phyloP scores from a whole-genome alignment of 2,797 vertebrate genomes.

The Protosalanx chinensis region DNA sequence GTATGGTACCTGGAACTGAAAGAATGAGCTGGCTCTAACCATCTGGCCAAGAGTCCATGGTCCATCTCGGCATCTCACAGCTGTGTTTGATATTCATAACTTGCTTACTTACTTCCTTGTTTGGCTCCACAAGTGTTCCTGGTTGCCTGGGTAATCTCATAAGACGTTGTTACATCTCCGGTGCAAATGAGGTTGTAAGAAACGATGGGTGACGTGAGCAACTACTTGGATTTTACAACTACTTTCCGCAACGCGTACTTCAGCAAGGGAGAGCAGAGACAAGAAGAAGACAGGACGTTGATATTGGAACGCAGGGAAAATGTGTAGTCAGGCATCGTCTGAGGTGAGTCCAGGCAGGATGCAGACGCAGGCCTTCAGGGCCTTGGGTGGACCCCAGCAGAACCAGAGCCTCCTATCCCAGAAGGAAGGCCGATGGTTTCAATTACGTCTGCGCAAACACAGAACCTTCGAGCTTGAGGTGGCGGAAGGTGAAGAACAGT shows the following conservation, averaged over 20 bases:
- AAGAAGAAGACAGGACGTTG: neutral
- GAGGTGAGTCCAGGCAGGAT: neutral
- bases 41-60: neutral
- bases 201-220: constrained; percentile 4
- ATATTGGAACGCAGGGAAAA: neutral
- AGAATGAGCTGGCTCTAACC: neutral
- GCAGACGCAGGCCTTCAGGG: neutral
- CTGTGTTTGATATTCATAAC: neutral
- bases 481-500: neutral
- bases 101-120: constrained; percentile 5
- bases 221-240: neutral
- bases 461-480: too few species aligned
- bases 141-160: constrained; percentile 6
- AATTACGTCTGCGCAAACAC: neutral
- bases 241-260: neutral
- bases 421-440: neutral
- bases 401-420: neutral
- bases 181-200: constrained; percentile 10
- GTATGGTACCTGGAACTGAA: too few species aligned
- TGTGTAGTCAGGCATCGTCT: neutral
- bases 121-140: neutral
- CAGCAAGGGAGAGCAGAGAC: neutral
- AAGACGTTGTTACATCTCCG: neutral
- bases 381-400: neutral
- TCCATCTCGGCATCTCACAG: neutral